phyloP scores from a whole-genome alignment of 2,888 invertebrate species.

The Anorthoa munda region DNA sequence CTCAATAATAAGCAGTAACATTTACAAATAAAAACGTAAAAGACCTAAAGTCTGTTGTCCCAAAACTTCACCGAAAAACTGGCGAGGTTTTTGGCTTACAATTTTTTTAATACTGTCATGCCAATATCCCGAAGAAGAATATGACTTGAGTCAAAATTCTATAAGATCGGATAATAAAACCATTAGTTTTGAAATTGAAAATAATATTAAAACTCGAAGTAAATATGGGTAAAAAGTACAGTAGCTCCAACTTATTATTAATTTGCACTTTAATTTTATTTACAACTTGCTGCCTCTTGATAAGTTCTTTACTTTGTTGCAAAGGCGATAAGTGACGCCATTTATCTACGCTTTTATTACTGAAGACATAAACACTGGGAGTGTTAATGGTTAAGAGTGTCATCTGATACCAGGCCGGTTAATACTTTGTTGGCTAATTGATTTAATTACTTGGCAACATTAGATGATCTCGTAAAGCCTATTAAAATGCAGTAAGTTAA shows the following conservation, averaged over 20 bases:
- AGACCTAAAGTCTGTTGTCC: too few relatives aligned
- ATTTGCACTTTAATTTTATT: constrained; percentile 79
- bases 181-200: neutral
- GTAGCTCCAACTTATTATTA: constrained; percentile 74
- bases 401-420: constrained; percentile 6
- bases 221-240: constrained; percentile 65
- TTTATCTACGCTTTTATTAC: constrained; percentile 11
- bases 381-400: constrained; percentile 7
- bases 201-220: neutral
- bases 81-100: neutral
- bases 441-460: constrained; percentile 38
- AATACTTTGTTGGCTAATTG: constrained; percentile 31
- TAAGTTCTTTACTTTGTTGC: constrained; percentile 30
- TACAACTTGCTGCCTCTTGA: constrained; percentile 50
- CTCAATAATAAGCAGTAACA: neutral
- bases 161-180: neutral
- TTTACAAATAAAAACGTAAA: neutral
- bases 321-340: constrained; percentile 19
- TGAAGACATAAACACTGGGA: constrained; percentile 1
- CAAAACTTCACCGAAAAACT: neutral
- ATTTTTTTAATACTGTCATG: neutral
- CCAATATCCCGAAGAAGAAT: neutral
- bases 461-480: neutral
- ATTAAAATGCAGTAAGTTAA: constrained; percentile 46
- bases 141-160: neutral